Base-by-base conservation (phyloP, 1,140 invertebrate genomes). In the Drepana arcuata region DNA sequence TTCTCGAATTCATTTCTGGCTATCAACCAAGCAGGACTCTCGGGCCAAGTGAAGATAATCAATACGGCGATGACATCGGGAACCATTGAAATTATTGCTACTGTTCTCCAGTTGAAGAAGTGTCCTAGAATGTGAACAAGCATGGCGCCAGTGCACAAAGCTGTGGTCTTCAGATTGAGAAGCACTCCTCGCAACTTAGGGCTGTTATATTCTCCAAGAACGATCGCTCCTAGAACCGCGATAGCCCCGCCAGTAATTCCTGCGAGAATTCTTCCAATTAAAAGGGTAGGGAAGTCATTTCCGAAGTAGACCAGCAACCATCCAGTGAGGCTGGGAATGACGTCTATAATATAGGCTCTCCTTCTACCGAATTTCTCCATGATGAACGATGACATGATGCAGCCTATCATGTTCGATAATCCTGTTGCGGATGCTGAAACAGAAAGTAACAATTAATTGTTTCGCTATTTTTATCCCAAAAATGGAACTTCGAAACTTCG, bases 321-420 rank as follows among this genome's bases (percentile, higher is more conserved):
- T 16, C 71, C 68, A 14, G 56, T 9, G 7, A 77, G 51, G 47
- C 69, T 62, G 0, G 67, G 57, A 1, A 47, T 32, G 7, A 72
- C 49, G 34, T 59, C 70, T 13, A 54, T 37, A 7, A 77, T 21
- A 26, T 78, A 69, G 4, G 73, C 66, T 12, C 41, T 62, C 32
- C 50, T 53, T 40, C 77, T 49, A 2, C 77, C 77, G n/a, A 52
- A 67, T 29, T 55, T 62, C 0, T 63, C 59, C 71, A 77, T 80
- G 4, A 65, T 39, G 10, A 59, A 49, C 0, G 74, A 59, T 0
- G 64, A 56, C 13, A 72, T 56, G 31, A 73, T 66, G 40, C 68
- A 71, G 7, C 73, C 73, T 2, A 51, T 42, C 9, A 75, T 49
- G 1, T 69, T 30, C 0, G 70, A 59, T 29, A 69, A 65, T 2